phyloP scores from a whole-genome alignment of 1,140 invertebrate genomes.

The Trypoxylus dichotomus region DNA sequence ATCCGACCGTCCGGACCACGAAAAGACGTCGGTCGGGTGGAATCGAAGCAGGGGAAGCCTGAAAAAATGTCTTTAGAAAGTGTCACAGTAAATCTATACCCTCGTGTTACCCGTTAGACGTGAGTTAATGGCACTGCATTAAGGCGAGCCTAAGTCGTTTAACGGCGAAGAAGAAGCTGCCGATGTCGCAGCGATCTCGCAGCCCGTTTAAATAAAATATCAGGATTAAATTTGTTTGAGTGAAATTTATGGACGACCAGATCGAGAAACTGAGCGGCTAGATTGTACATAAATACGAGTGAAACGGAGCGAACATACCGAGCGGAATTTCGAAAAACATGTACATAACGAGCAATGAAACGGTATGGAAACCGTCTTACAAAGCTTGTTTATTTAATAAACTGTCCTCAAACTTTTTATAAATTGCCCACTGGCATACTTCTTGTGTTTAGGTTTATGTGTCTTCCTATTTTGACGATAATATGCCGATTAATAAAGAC shows the following conservation, averaged over 20 bases:
- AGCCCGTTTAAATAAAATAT: constrained; percentile 17
- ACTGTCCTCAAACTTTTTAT: no score
- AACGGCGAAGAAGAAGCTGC: background rate
- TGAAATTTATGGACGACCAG: constrained; percentile 1
- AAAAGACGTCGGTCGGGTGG: background rate
- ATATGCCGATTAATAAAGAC: no score
- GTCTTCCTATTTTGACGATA: no score
- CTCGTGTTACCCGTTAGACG: background rate
- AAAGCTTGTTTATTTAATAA: no score
- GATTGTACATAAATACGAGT: no score
- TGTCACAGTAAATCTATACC: constrained; percentile 22
- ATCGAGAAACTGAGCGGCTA: background rate
- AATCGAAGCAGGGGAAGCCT: background rate
- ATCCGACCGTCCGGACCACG: background rate
- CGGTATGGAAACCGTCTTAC: no score
- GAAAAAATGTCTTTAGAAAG: constrained; percentile 20
- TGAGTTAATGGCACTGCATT: constrained; percentile 15
- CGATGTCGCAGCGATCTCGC: background rate
- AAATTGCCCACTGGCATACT: no score
- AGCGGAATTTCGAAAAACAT: no score
- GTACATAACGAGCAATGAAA: no score
- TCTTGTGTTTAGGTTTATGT: no score
- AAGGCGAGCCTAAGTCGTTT: constrained; percentile 13
- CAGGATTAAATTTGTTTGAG: constrained; percentile 15
- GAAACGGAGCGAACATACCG: no score